Evolutionary conservation across 2,888 invertebrate species (phyloP).

Genomic region (Rhagonycha fulva): DNA sequence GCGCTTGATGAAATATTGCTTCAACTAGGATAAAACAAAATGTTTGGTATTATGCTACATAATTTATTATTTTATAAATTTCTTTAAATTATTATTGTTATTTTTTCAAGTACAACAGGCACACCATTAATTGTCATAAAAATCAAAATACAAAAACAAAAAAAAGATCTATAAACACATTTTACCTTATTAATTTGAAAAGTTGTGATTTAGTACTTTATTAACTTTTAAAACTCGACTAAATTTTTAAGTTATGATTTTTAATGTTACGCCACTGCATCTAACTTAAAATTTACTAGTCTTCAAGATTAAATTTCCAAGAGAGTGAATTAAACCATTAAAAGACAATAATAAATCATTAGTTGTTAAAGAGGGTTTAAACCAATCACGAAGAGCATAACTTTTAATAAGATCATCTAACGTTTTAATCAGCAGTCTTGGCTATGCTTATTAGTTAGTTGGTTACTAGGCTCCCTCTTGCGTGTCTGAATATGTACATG

Average conservation of each 20-base stretch:
- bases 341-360: constrained; percentile 32
- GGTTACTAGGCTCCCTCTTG: constrained; percentile 25
- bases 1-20: not conserved
- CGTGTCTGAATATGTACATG: constrained; percentile 42
- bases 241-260: not conserved
- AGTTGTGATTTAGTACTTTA: not conserved
- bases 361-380: constrained; percentile 24
- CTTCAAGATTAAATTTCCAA: constrained; percentile 19
- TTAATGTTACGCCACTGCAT: not conserved
- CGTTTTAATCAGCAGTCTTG: constrained; percentile 35
- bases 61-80: not conserved
- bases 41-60: not conserved
- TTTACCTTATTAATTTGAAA: not conserved
- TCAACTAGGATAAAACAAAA: not conserved
- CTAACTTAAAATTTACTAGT: constrained; percentile 1
- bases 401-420: constrained; percentile 30
- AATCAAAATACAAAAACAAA: not conserved
- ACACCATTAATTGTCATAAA: too few species aligned
- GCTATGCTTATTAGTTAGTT: not conserved
- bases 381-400: constrained; percentile 23
- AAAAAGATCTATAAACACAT: not conserved
- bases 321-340: constrained; percentile 23
- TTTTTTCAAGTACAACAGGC: not conserved
- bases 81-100: not conserved
- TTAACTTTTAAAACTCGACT: not conserved